A percentile compares a stretch with the other conserved stretches of the same genome.
phyloP scores from a whole-genome alignment of 1,140 invertebrate genomes.

The Orchesella cincta region DNA sequence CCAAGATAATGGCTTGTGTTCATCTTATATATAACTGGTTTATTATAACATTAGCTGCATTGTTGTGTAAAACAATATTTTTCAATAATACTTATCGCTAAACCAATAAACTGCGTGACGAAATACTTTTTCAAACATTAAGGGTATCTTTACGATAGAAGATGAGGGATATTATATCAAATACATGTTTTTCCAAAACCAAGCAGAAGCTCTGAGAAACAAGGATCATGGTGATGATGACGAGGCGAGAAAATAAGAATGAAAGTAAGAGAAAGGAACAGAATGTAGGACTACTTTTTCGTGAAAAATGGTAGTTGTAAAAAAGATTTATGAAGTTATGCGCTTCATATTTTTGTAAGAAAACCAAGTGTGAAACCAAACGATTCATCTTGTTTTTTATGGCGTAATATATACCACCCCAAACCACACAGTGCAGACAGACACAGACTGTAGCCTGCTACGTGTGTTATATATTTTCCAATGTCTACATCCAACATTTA shows the following conservation, averaged over 20 bases:
- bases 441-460: background rate
- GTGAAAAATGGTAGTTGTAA: constrained; percentile 8
- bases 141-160: background rate
- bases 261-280: background rate
- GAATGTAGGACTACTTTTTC: background rate
- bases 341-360: constrained; percentile 6
- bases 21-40: too few relatives aligned
- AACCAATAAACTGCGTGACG: background rate
- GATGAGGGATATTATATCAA: background rate
- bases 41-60: background rate
- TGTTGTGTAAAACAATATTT: background rate
- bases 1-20: too few relatives aligned
- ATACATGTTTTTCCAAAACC: background rate
- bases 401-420: background rate
- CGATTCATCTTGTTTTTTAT: constrained; percentile 14
- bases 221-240: background rate
- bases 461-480: background rate
- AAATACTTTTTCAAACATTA: background rate
- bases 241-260: background rate
- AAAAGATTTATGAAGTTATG: constrained; percentile 10
- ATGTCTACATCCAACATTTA: background rate
- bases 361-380: constrained; percentile 16
- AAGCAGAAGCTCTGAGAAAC: background rate
- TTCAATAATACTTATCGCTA: background rate
- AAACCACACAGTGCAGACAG: background rate